A percentile compares a stretch with the other conserved stretches of the same genome.
Conservation (phyloP, 2,888 invertebrate genomes). For the Cheilosia variabilis region DNA sequence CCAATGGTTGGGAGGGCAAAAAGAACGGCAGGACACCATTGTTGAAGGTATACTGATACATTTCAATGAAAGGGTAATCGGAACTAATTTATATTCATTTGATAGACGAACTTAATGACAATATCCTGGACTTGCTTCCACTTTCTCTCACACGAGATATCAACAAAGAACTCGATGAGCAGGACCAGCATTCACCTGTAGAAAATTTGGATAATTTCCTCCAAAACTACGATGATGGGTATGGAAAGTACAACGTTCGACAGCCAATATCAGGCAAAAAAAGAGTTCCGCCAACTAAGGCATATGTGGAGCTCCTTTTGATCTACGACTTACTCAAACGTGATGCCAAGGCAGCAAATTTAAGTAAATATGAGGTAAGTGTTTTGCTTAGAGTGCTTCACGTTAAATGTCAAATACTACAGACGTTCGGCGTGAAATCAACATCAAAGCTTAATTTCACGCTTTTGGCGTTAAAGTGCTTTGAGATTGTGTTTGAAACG, state of each 20-base stretch:
- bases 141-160: slow-evolving; percentile 82
- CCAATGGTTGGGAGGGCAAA: slow-evolving; percentile 37
- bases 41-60: slow-evolving; percentile 16
- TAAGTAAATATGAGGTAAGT: slow-evolving; percentile 81
- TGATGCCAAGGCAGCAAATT: slow-evolving; percentile 82
- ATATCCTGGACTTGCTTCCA: slow-evolving; percentile 80
- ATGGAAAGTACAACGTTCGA: slow-evolving; percentile 77
- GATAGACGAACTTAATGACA: slow-evolving; percentile 69
- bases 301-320: slow-evolving; percentile 83
- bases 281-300: slow-evolving; percentile 82
- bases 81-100: neutral
- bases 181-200: slow-evolving; percentile 81
- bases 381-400: too few relatives aligned
- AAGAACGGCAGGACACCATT: slow-evolving; percentile 2
- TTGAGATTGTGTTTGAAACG: neutral
- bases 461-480: too few relatives aligned
- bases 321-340: slow-evolving; percentile 83
- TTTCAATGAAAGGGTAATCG: neutral
- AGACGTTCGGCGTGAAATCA: too few relatives aligned
- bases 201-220: slow-evolving; percentile 83
- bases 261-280: slow-evolving; percentile 82
- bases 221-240: slow-evolving; percentile 83
- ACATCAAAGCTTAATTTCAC: too few relatives aligned
- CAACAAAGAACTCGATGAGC: slow-evolving; percentile 80
- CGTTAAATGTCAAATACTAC: too few relatives aligned